Base-by-base conservation (phyloP, 2,797 vertebrate species). In the Coregonus suidteri region DNA sequence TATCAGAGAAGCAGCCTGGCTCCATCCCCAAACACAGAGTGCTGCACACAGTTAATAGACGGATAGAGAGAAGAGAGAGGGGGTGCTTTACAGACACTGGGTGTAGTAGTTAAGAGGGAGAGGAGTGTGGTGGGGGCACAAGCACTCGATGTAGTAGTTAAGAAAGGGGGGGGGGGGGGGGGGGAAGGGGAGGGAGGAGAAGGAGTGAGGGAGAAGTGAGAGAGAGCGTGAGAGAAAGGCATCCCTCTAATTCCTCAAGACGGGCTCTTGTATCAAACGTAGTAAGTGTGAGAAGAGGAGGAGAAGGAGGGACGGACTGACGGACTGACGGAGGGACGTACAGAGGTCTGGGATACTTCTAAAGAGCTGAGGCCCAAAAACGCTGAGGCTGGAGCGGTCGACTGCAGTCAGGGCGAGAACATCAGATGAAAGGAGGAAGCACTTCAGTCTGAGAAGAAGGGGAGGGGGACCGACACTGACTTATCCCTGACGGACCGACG, bases 211-310 rank as follows among this genome's bases (percentile, higher is more conserved):
- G 72, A 56, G 79, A 74, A 47, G 74, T 37, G 79, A 74, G 77
- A 59, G 76, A 72, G 76, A 53, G 89, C 84, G 87, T 80, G 77
- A 64, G 81, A 77, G 87, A 90, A 87, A 90, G 81, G 82, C n/a
- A 68, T 75, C 52, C 9, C 5, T 16, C 14, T 31, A 31, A 74
- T 62, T 64, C 54, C 41, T 79, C 85, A 81, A 64, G 82, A 0
- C 47, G 18, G 30, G 78, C 69, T 51, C 64, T 81, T 70, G 53
- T 37, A 71, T 83, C 62, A 78, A 75, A 84, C 81, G 76, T 64
- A 53, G 64, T 62, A 3, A 66, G 74, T 70, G 77, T 15, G 9
- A 47, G 41, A 47, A 47, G 11, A 47, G 41, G 41, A 11, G 41
- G 47, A 81, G 77, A 70, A 82, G 81, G 82, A 65, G 75, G 75